These are phyloP conservation scores for Tenualosa ilisha DNA, from an alignment of 2,797 vertebrate species.

Conservation along the genomic window DNA sequence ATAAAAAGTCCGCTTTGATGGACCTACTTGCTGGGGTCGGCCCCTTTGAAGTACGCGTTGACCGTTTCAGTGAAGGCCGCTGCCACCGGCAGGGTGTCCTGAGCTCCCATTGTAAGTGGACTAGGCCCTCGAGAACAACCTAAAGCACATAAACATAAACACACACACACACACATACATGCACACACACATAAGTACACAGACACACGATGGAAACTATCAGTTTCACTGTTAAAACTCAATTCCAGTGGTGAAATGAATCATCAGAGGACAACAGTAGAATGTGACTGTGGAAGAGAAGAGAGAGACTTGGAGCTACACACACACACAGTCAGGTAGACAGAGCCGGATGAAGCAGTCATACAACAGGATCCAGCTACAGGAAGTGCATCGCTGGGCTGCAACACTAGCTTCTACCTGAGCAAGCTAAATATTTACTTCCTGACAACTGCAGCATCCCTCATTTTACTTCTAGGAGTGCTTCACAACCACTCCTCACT, in stretches of 20 bases:
- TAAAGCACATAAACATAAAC: constrained; percentile 62
- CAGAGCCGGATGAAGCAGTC: not conserved
- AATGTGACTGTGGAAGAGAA: not conserved
- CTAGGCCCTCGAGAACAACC: constrained; percentile 96
- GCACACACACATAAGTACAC: constrained; percentile 13
- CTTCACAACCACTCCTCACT: not conserved
- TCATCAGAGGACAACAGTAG: not conserved
- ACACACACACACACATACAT: constrained; percentile 42
- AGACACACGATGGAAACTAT: constrained; percentile 1
- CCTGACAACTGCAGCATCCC: not conserved
- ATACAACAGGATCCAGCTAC: not conserved
- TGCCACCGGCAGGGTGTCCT: constrained; percentile 95
- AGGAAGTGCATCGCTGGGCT: not conserved
- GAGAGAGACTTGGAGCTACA: constrained; percentile 16
- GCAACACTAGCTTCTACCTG: not conserved
- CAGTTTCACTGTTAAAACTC: not conserved
- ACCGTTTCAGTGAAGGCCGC: constrained; percentile 98
- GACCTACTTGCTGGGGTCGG: constrained; percentile 93
- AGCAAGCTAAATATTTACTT: not conserved
- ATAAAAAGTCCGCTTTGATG: not conserved
- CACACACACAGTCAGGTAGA: constrained; percentile 16
- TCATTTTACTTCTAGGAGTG: not conserved
- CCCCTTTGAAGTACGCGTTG: constrained; percentile 98
- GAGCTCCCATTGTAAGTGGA: constrained; percentile 95
- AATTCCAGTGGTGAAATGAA: not conserved